Conservation (phyloP, 2,888 invertebrate species). For the Aspidiotus rigidus region DNA sequence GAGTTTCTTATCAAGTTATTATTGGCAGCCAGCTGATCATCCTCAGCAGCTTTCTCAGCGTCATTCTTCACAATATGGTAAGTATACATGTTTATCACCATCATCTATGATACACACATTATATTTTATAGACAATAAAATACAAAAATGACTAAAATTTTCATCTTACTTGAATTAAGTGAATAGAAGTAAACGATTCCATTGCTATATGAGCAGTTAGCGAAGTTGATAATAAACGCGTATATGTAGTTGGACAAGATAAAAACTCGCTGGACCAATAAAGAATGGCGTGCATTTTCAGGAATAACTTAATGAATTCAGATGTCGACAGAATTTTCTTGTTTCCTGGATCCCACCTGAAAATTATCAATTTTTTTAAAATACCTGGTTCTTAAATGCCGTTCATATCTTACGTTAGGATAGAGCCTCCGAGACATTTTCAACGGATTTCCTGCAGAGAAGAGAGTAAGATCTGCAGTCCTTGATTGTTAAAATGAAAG, state of each 20-base stretch:
- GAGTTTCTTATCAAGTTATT: conserved; percentile 53
- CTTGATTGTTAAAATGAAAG: no score
- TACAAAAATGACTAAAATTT: neutral
- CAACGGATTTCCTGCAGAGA: no score
- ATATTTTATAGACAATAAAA: neutral
- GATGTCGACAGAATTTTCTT: conserved; percentile 53
- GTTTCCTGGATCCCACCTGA: conserved; percentile 45
- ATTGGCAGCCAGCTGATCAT: conserved; percentile 47
- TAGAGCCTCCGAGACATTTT: no score
- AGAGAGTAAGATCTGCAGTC: no score
- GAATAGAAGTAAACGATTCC: conserved; percentile 64
- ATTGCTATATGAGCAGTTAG: conserved; percentile 68
- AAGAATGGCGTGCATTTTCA: conserved; percentile 54
- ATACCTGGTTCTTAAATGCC: no score
- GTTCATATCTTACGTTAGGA: no score
- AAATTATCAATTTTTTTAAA: conserved; percentile 37
- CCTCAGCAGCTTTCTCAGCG: conserved; percentile 34
- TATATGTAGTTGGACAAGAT: conserved; percentile 51
- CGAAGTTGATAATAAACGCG: conserved; percentile 58
- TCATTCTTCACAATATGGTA: conserved; percentile 52
- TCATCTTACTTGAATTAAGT: conserved; percentile 55
- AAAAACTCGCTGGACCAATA: conserved; percentile 50
- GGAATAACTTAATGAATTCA: conserved; percentile 52
- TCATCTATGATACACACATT: conserved; percentile 50
- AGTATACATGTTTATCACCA: conserved; percentile 65